Evolutionary conservation across 2,113 vertebrate genomes (phyloP), one percentile per base, ranked within the genome.

Genomic region (Scophthalmus maximus): DNA sequence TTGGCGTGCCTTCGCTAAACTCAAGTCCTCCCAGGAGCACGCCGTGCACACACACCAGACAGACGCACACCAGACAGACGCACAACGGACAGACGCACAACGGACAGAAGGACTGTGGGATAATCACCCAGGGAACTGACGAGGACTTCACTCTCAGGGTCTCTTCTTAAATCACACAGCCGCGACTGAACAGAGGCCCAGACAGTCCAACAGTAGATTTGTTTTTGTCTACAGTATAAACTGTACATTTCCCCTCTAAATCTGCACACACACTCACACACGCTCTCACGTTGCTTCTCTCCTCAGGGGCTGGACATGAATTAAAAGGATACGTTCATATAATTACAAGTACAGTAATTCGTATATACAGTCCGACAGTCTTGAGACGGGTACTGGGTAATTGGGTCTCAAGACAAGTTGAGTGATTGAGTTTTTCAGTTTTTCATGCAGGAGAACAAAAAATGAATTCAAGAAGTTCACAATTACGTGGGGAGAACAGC

Each of bases 121-220:
- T 32, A 44, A 56, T 6, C 22, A 63, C 50, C 58, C 26, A 26
- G 9, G 42, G 22, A 25, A 34, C 5, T 58, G 32, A 58, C 5
- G 30, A 80, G 32, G 25, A 68, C 52, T 52, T 74, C 30, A 26
- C 51, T 82, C 86, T 90, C 84, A 76, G 86, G 86, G 75, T 68
- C 55, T 30, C n/a, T n/a, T n/a, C 30, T 38, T 38, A 12, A 11
- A 38, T 7, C 5, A 38, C 5, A 38, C 8, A 4, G 4, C 30
- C 8, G 30, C 30, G 8, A 32, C n/a, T n/a, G n/a, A n/a, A 32
- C 30, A 9, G 14, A 47, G 61, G 46, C 23, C 17, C n/a, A 36
- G 9, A 7, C 18, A 2, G 42, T 5, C 42, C 18, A 44, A 44
- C 5, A n/a, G n/a, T n/a, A 44, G 5, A n/a, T 27, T 23, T 18